These are phyloP conservation scores for Laodelphax striatellus DNA, from an alignment of 1,140 invertebrate species.

Conservation along the genomic window DNA sequence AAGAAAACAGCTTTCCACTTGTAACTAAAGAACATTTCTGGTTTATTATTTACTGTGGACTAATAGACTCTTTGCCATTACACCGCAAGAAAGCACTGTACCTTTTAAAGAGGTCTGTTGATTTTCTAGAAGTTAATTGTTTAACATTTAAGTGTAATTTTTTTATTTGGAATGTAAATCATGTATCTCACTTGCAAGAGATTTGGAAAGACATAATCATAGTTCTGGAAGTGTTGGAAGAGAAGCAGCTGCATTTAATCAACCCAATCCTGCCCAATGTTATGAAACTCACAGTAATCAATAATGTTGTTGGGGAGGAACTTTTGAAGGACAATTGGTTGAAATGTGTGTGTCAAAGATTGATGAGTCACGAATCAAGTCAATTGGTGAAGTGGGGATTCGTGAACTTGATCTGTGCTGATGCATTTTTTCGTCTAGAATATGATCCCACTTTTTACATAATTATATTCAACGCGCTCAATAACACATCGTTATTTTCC, in stretches of 20 bases:
- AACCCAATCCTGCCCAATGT: background rate
- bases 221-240: background rate
- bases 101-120: background rate
- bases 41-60: background rate
- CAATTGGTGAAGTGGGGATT: background rate
- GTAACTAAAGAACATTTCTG: background rate
- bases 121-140: background rate
- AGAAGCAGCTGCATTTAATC: background rate
- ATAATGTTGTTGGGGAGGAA: background rate
- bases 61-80: background rate
- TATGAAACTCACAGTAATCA: background rate
- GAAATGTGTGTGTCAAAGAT: background rate
- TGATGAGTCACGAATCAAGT: background rate
- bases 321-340: background rate
- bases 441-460: background rate
- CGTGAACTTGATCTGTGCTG: background rate
- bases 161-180: background rate
- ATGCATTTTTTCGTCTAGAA: background rate
- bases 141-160: background rate
- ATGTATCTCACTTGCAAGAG: background rate
- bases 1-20: too few species aligned
- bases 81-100: background rate
- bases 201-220: background rate
- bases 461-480: background rate
- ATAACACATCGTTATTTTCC: background rate